Evolutionary conservation across 92 coral and sea anemone species (phyloP).

Genomic region (Palythoa grandis): DNA sequence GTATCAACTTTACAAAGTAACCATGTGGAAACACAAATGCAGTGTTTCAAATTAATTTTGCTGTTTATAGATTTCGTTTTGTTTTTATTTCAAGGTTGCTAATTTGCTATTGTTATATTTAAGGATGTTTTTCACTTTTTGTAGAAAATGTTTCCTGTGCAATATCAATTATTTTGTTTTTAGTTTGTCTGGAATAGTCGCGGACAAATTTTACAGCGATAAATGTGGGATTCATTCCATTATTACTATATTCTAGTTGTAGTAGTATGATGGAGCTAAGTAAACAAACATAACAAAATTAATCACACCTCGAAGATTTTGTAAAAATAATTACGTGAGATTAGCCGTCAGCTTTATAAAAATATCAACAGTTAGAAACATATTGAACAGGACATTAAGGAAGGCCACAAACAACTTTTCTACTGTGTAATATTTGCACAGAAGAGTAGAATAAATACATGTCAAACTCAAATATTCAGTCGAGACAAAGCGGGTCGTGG

Average conservation of each 20-base stretch:
- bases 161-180: background rate
- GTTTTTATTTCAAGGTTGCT: background rate
- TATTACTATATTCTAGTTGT: too few relatives aligned
- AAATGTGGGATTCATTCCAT: too few relatives aligned
- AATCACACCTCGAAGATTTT: conserved; percentile 33
- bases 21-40: too few relatives aligned
- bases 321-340: conserved; percentile 26
- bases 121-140: conserved; percentile 6
- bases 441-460: background rate
- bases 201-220: background rate
- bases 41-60: too few relatives aligned
- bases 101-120: background rate
- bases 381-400: background rate
- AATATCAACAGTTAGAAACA: background rate
- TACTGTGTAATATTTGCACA: background rate
- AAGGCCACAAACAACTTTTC: background rate
- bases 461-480: background rate
- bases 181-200: background rate
- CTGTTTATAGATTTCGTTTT: background rate
- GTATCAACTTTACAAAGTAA: too few relatives aligned
- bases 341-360: background rate
- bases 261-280: too few relatives aligned
- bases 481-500: background rate
- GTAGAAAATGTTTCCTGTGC: conserved; percentile 2
- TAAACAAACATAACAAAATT: conserved; percentile 21